Percentiles rank a stretch among this genome's conserved stretches.
Evolutionary conservation across 2,797 vertebrate species (phyloP).

Genomic region (Chaetodon trifasciatus): DNA sequence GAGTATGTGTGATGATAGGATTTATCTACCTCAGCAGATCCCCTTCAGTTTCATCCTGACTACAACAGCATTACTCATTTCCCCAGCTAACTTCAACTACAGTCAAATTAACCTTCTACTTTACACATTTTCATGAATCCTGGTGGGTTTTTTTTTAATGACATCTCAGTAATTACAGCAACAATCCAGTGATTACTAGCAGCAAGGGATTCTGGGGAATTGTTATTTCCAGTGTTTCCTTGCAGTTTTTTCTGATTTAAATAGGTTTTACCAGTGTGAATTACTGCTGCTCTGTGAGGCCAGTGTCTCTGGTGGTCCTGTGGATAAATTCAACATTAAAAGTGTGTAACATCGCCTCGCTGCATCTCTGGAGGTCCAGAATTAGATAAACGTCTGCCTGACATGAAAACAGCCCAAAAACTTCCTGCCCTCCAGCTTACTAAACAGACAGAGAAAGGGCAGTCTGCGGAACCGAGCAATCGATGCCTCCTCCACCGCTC

Average conservation of each 20-base stretch:
- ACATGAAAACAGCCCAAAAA: constrained; percentile 45
- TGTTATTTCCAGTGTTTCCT: constrained; percentile 15
- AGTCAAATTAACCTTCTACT: constrained; percentile 23
- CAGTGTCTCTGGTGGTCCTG: neutral
- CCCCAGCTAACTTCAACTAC: neutral
- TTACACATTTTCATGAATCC: neutral
- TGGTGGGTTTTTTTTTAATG: neutral
- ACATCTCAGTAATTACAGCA: constrained; percentile 22
- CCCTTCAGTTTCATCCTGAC: constrained; percentile 4
- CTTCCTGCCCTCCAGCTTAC: constrained; percentile 35
- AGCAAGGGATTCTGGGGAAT: neutral
- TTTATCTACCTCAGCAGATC: neutral
- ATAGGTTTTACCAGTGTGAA: neutral
- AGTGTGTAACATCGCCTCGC: neutral
- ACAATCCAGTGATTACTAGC: constrained; percentile 2
- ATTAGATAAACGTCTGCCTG: constrained; percentile 47
- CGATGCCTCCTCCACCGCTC: constrained; percentile 53
- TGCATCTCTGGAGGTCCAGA: constrained; percentile 42
- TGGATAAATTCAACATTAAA: neutral
- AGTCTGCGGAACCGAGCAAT: constrained; percentile 39
- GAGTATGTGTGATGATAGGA: neutral
- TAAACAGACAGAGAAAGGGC: constrained; percentile 52
- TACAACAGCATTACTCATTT: constrained; percentile 4
- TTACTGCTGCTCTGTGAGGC: constrained; percentile 3
- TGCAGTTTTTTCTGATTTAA: neutral